A percentile compares a stretch with the other conserved stretches of the same genome.
Conservation (phyloP, 2,888 invertebrate species). For the Rhagonycha fulva region DNA sequence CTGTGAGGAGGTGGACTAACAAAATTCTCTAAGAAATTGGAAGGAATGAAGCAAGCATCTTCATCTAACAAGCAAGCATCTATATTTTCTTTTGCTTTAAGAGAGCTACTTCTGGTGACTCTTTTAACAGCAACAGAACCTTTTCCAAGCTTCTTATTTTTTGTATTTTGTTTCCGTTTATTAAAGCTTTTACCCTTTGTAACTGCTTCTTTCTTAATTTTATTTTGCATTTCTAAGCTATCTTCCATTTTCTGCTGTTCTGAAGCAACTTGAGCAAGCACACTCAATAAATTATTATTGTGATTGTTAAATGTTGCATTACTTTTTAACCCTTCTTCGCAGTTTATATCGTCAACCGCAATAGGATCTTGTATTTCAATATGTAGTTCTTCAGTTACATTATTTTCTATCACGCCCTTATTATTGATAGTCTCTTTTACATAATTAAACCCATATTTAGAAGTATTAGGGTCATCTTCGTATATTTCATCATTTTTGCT, state of each 20-base stretch:
- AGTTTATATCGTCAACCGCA: neutral
- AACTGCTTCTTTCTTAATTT: neutral
- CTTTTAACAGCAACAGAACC: neutral
- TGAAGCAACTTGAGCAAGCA: slow-evolving; percentile 1
- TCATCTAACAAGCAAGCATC: neutral
- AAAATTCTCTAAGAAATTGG: slow-evolving; percentile 29
- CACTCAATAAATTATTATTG: neutral
- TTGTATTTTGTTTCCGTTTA: neutral
- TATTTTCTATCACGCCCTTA: neutral
- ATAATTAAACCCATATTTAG: neutral
- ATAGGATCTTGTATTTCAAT: neutral
- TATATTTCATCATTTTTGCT: neutral
- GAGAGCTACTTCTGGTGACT: slow-evolving; percentile 12
- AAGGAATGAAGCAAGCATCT: slow-evolving; percentile 22
- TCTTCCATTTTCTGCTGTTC: neutral
- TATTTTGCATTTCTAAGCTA: neutral
- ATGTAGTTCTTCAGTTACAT: neutral
- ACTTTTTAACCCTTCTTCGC: neutral
- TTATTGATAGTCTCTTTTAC: neutral
- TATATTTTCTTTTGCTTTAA: neutral
- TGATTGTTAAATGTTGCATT: neutral
- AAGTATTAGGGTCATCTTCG: neutral
- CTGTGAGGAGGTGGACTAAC: slow-evolving; percentile 18
- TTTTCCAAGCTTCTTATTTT: neutral
- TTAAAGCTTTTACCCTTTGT: neutral